Evolutionary conservation across 2,113 vertebrate genomes (phyloP).

Genomic region (Oryzias curvinotus): DNA sequence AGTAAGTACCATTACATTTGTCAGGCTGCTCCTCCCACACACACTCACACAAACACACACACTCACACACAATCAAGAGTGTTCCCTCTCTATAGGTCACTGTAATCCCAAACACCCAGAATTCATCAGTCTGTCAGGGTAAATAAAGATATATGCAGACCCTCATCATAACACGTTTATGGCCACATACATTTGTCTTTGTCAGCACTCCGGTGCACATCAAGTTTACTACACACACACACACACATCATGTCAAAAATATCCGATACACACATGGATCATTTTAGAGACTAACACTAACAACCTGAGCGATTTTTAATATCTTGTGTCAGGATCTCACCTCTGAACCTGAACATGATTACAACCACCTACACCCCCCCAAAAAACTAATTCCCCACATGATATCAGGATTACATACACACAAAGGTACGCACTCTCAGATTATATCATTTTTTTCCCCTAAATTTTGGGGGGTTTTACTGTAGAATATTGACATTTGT

Average conservation of each 20-base stretch:
- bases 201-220: slow-evolving; percentile 16
- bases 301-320: not conserved
- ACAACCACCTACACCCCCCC: too few relatives aligned
- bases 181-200: slow-evolving; percentile 10
- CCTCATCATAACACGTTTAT: slow-evolving; percentile 37
- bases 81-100: slow-evolving; percentile 3
- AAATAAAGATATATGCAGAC: slow-evolving; percentile 36
- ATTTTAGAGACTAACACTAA: not conserved
- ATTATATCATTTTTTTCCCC: not conserved
- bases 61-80: slow-evolving; percentile 1
- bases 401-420: not conserved
- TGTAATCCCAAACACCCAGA: slow-evolving; percentile 32
- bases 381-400: not conserved
- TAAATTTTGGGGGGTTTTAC: too few relatives aligned
- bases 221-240: not conserved
- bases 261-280: not conserved
- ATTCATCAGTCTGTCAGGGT: slow-evolving; percentile 52
- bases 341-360: not conserved
- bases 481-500: too few relatives aligned
- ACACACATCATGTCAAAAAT: not conserved
- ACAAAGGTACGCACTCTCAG: slow-evolving; percentile 7
- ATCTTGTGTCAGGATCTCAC: not conserved
- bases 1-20: slow-evolving; percentile 82
- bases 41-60: slow-evolving; percentile 17
- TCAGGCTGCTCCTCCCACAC: not conserved